Evolutionary conservation across 2,888 invertebrate species (phyloP).

Genomic region (Perizoma flavofasciatum): DNA sequence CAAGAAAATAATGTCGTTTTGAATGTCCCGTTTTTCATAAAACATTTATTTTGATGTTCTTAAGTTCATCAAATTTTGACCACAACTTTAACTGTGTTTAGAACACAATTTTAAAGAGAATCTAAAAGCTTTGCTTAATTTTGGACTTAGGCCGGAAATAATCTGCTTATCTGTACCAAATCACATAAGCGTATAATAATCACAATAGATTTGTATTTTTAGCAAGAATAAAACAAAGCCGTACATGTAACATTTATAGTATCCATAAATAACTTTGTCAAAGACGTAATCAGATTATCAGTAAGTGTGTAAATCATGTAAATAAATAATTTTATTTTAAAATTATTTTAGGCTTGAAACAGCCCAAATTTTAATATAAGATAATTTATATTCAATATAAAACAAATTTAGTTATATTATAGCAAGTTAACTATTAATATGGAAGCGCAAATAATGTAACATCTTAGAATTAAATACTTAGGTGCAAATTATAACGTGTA

Average conservation of each 20-base stretch:
- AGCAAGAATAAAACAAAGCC: slow-evolving; percentile 53
- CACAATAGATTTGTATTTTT: slow-evolving; percentile 54
- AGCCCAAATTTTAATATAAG: slow-evolving; percentile 10
- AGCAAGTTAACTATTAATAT: slow-evolving; percentile 39
- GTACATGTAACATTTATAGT: slow-evolving; percentile 44
- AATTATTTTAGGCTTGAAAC: slow-evolving; percentile 21
- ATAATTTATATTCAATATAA: slow-evolving; percentile 8
- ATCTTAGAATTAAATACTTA: slow-evolving; percentile 15
- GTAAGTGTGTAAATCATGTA: slow-evolving; percentile 47
- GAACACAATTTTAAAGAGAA: slow-evolving; percentile 47
- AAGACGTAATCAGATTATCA: slow-evolving; percentile 62
- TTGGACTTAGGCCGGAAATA: slow-evolving; percentile 56
- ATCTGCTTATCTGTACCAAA: slow-evolving; percentile 35
- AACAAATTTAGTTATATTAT: neutral
- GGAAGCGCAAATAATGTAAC: slow-evolving; percentile 48
- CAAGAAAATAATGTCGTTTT: neutral
- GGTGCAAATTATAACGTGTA: slow-evolving; percentile 3
- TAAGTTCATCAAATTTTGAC: slow-evolving; percentile 44
- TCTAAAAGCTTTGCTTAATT: slow-evolving; percentile 56
- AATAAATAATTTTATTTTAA: slow-evolving; percentile 48
- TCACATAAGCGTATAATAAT: slow-evolving; percentile 60
- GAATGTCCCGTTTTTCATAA: neutral
- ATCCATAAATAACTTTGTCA: slow-evolving; percentile 50
- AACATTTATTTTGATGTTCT: slow-evolving; percentile 5
- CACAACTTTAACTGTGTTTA: slow-evolving; percentile 52